phyloP scores from a whole-genome alignment of 2,888 invertebrate genomes.

The Lymantria monacha region DNA sequence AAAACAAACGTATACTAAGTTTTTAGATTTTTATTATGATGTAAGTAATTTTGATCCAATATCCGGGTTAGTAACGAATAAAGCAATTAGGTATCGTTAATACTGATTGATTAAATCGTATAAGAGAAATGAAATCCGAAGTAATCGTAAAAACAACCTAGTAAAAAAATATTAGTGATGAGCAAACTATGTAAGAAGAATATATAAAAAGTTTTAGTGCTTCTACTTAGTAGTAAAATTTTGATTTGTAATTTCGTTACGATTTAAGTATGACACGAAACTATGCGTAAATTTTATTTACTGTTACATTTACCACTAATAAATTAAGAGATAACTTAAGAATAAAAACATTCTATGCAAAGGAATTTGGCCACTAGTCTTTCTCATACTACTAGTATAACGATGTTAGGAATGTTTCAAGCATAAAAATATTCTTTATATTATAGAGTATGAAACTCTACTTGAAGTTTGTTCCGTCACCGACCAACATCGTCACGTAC shows the following conservation, averaged over 20 bases:
- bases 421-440: too few relatives aligned
- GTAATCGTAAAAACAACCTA: conserved; percentile 3
- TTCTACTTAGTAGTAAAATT: not conserved
- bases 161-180: conserved; percentile 1
- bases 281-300: not conserved
- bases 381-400: too few relatives aligned
- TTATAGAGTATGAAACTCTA: too few relatives aligned
- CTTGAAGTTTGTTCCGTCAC: too few relatives aligned
- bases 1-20: not conserved
- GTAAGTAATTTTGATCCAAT: not conserved
- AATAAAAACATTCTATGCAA: not conserved
- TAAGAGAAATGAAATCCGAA: conserved; percentile 1
- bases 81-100: not conserved
- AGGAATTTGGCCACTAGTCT: too few relatives aligned
- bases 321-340: not conserved
- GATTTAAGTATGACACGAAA: conserved; percentile 1
- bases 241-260: conserved; percentile 1
- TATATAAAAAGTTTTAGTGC: conserved; percentile 7
- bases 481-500: too few relatives aligned
- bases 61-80: not conserved
- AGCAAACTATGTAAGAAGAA: conserved; percentile 1
- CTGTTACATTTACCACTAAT: not conserved
- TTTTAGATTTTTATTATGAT: not conserved
- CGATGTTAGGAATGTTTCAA: too few relatives aligned
- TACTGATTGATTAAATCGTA: conserved; percentile 6